These are phyloP conservation scores for Cryptotermes secundus DNA, from an alignment of 1,140 invertebrate genomes.

Conservation along the genomic window DNA sequence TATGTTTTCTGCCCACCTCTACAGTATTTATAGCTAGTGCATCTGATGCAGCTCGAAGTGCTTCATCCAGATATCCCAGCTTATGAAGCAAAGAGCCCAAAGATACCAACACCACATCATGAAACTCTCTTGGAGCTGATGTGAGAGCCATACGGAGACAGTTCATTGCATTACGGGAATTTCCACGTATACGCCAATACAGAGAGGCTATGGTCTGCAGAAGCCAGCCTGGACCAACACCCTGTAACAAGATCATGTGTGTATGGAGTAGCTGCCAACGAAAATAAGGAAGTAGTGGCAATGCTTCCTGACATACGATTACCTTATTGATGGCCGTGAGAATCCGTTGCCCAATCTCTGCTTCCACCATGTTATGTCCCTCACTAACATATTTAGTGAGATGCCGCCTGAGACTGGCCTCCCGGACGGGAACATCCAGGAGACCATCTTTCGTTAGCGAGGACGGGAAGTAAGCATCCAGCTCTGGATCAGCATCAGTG, in stretches of 20 bases:
- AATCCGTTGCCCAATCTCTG: constrained; percentile 75
- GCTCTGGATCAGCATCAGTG: constrained; percentile 40
- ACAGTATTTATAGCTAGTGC: constrained; percentile 50
- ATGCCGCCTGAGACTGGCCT: not conserved
- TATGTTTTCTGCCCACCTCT: not conserved
- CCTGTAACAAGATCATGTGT: constrained; percentile 50
- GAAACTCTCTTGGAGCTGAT: constrained; percentile 52
- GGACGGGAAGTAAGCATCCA: not conserved
- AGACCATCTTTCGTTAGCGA: not conserved
- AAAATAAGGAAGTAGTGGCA: no score
- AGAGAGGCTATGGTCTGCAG: constrained; percentile 63
- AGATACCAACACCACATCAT: constrained; percentile 61
- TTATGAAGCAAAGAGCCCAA: constrained; percentile 63
- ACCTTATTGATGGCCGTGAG: constrained; percentile 68
- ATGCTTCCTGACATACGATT: constrained; percentile 24
- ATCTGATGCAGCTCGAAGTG: constrained; percentile 55
- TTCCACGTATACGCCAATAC: constrained; percentile 65
- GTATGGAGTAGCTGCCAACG: no score
- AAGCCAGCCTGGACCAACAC: constrained; percentile 65
- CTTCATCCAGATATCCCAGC: constrained; percentile 63
- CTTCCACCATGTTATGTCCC: constrained; percentile 49
- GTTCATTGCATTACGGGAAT: constrained; percentile 61
- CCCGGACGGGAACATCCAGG: not conserved
- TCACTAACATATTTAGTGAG: not conserved
- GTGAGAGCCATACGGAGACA: constrained; percentile 61